Percentiles rank a stretch among this genome's conserved stretches.
These are phyloP conservation scores for Phoxinus phoxinus DNA, from an alignment of 2,113 vertebrate species.

Conservation along the genomic window DNA sequence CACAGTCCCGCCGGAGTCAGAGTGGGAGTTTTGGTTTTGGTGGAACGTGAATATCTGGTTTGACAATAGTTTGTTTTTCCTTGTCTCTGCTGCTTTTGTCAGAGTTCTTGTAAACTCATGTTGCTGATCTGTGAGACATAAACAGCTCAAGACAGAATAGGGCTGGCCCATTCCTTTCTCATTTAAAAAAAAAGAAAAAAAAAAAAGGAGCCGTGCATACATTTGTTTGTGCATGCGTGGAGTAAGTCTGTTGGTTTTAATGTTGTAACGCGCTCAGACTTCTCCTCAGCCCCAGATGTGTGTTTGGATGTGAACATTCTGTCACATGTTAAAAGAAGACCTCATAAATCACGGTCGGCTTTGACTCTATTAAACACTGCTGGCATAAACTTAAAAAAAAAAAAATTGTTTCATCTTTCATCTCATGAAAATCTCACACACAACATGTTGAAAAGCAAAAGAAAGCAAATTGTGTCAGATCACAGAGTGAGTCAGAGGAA, in stretches of 20 bases:
- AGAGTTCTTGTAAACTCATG: slow-evolving; percentile 54
- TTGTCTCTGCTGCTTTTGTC: slow-evolving; percentile 51
- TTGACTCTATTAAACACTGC: slow-evolving; percentile 21
- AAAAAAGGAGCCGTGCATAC: not conserved
- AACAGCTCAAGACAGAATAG: slow-evolving; percentile 40
- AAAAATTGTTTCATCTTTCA: not conserved
- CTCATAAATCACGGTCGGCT: slow-evolving; percentile 1
- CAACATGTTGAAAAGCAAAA: slow-evolving; percentile 16
- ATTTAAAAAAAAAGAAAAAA: slow-evolving; percentile 5
- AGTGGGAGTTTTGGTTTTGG: slow-evolving; percentile 34
- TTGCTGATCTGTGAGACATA: slow-evolving; percentile 50
- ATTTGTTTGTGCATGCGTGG: slow-evolving; percentile 6
- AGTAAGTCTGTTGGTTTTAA: slow-evolving; percentile 31
- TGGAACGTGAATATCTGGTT: slow-evolving; percentile 60
- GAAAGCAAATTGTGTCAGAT: not conserved
- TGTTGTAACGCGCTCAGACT: slow-evolving; percentile 27
- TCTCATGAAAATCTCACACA: not conserved
- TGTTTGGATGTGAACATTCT: slow-evolving; percentile 45
- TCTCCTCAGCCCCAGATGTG: slow-evolving; percentile 35
- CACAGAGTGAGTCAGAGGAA: not conserved
- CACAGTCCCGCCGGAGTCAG: slow-evolving; percentile 29
- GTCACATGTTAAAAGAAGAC: slow-evolving; percentile 46
- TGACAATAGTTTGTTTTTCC: slow-evolving; percentile 56
- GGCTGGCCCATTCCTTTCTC: slow-evolving; percentile 24
- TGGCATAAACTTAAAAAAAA: slow-evolving; percentile 10